phyloP scores from a whole-genome alignment of 2,113 vertebrate genomes.

The Callipepla californica region DNA sequence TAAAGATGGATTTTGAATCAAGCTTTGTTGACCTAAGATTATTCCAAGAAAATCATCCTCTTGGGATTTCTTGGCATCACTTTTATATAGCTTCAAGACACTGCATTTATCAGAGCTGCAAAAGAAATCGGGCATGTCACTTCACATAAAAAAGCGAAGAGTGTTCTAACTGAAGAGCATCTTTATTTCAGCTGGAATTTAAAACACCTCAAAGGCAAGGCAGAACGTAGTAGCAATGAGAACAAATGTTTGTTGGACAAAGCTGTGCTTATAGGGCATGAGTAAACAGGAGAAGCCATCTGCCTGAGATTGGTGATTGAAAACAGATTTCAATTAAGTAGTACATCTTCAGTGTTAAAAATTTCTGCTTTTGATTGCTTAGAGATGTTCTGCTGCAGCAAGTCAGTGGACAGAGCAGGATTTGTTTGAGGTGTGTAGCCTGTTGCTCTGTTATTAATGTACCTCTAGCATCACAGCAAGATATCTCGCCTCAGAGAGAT shows the following conservation, averaged over 20 bases:
- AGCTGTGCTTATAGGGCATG: background rate
- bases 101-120: slow-evolving; percentile 47
- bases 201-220: slow-evolving; percentile 36
- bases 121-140: slow-evolving; percentile 17
- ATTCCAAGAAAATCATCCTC: slow-evolving; percentile 60
- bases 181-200: slow-evolving; percentile 37
- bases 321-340: slow-evolving; percentile 18
- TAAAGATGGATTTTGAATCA: slow-evolving; percentile 66
- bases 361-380: background rate
- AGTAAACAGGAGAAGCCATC: background rate
- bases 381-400: background rate
- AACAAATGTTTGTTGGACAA: slow-evolving; percentile 20
- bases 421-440: background rate
- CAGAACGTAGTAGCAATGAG: background rate
- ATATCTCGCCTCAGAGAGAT: background rate
- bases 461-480: background rate
- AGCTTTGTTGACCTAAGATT: slow-evolving; percentile 51
- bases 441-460: background rate
- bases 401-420: background rate
- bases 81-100: slow-evolving; percentile 52
- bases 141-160: slow-evolving; percentile 19
- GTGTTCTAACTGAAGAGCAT: slow-evolving; percentile 20
- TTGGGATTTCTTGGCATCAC: slow-evolving; percentile 54
- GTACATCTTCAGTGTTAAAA: background rate
- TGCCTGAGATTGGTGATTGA: background rate